These are phyloP conservation scores for Montipora efflorescens DNA, from an alignment of 64 coral and sea anemone species.

Conservation along the genomic window DNA sequence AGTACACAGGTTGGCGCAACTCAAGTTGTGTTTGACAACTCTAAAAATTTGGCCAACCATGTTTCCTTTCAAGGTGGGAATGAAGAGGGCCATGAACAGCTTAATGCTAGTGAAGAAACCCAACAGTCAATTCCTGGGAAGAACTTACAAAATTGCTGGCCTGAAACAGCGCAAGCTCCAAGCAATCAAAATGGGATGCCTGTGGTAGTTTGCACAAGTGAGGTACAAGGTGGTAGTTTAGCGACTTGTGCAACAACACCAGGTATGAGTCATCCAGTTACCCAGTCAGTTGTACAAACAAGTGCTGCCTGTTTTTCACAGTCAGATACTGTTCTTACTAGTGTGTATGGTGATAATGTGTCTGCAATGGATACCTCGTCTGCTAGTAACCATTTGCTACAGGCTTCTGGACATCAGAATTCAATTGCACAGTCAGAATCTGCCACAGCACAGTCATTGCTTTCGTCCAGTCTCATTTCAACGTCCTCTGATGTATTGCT, in stretches of 20 bases:
- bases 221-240: neutral
- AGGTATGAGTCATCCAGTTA: slow-evolving; percentile 9
- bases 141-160: neutral
- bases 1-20: neutral
- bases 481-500: slow-evolving; percentile 8
- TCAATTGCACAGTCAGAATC: neutral
- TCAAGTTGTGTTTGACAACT: slow-evolving; percentile 3
- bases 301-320: neutral
- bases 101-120: neutral
- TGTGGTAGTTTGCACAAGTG: neutral
- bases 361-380: slow-evolving; percentile 17
- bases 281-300: neutral
- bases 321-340: slow-evolving; percentile 4
- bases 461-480: slow-evolving; percentile 18
- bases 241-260: slow-evolving; percentile 4
- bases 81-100: neutral
- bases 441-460: neutral
- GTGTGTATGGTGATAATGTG: neutral
- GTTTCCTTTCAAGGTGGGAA: slow-evolving; percentile 8
- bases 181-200: neutral
- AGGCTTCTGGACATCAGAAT: neutral
- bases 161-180: neutral
- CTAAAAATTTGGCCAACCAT: slow-evolving; percentile 41
- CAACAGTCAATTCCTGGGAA: neutral
- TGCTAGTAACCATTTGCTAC: neutral